Evolutionary conservation across 1,140 invertebrate species (phyloP).

Genomic region (Palaemon carinicauda): DNA sequence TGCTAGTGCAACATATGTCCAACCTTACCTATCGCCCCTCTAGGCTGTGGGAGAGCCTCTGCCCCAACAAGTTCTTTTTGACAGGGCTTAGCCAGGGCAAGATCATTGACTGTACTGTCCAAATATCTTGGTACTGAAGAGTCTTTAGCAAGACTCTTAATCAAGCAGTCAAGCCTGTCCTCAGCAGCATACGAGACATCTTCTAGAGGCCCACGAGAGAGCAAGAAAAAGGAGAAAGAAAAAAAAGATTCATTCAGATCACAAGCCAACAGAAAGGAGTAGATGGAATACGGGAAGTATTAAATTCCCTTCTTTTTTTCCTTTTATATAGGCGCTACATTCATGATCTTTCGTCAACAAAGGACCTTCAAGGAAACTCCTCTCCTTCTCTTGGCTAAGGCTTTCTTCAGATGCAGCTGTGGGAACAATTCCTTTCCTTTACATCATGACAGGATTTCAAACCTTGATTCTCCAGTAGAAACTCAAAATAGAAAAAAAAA

Average conservation of each 20-base stretch:
- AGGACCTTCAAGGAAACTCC: no score
- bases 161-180: slow-evolving; percentile 71
- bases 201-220: slow-evolving; percentile 36
- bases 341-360: no score
- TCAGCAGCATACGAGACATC: slow-evolving; percentile 63
- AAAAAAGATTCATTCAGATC: background rate
- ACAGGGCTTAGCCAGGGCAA: slow-evolving; percentile 20
- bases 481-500: no score
- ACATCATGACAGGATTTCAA: background rate
- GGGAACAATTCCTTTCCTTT: background rate
- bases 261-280: background rate
- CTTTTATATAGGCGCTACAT: no score
- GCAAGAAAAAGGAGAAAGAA: slow-evolving; percentile 39
- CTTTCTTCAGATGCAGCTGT: background rate
- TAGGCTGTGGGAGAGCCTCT: slow-evolving; percentile 27
- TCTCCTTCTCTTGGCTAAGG: no score
- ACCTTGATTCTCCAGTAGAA: background rate
- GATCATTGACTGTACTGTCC: slow-evolving; percentile 60
- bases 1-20: background rate
- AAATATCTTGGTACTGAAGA: slow-evolving; percentile 62
- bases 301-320: no score
- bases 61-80: slow-evolving; percentile 18
- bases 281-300: background rate
- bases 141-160: slow-evolving; percentile 73
- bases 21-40: slow-evolving; percentile 30